Base-by-base conservation (phyloP, 2,113 vertebrate species). In the Jaculus jaculus region DNA sequence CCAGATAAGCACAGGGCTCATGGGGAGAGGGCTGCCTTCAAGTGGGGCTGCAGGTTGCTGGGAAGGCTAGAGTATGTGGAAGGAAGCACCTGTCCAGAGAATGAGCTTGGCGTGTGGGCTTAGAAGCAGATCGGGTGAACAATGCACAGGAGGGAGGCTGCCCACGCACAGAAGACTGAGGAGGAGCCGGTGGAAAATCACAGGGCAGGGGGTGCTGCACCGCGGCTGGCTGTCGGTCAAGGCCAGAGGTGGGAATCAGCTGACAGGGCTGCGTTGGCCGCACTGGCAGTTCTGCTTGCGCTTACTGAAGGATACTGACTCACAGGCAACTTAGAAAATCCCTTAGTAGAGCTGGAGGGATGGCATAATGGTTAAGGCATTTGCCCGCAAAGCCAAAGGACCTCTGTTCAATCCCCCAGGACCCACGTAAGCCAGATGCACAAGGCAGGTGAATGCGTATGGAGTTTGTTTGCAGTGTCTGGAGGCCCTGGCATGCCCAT, bases 181-280 rank as follows among this genome's bases (percentile, higher is more conserved):
- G 39, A 75, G 79, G 72, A 75, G 34, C 32, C 21, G 3, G 26
- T 68, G 34, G 75, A 32, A 24, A 51, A 69, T 69, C 47, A 26
- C 3, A 3, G 6, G 60, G 47, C 80, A 13, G 0, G 15, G 24
- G 23, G 7, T 20, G 5, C 72, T 7, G 0, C 3, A 2, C 4
- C 7, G 21, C 4, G 17, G 23, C 71, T 3, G 3, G 21, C 42
- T 3, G 12, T 20, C 1, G 63, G 9, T 20, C 15, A 4, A 0
- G 79, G 9, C 51, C 42, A 16, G 60, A 77, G 34, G 3, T 21
- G 26, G 54, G n/a, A 75, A 39, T 13, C 37, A 5, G 23, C 47
- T 2, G 5, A 11, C 34, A 60, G 30, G 16, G 15, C 2, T 4
- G n/a, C 2, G 5, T 3, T 75, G 13, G 3, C 15, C 13, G 58